These are phyloP conservation scores for Harpalus rubripes DNA, from an alignment of 2,888 invertebrate genomes.

Conservation along the genomic window DNA sequence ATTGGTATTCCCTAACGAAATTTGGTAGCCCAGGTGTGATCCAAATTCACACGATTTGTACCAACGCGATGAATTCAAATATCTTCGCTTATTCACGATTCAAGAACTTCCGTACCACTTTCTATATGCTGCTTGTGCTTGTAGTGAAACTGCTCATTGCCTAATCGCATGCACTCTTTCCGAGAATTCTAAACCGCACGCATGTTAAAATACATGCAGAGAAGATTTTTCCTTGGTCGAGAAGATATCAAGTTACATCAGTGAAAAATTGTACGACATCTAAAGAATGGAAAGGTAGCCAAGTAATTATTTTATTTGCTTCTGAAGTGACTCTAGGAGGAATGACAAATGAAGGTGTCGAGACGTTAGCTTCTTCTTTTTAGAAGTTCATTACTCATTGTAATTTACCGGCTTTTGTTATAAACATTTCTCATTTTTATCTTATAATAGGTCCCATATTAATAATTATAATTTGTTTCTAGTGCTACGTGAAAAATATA, in stretches of 20 bases:
- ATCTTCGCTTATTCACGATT: slow-evolving; percentile 43
- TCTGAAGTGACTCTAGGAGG: slow-evolving; percentile 13
- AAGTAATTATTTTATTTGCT: slow-evolving; percentile 52
- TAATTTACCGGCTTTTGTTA: not conserved
- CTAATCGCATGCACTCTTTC: slow-evolving; percentile 34
- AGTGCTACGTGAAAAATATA: too few species aligned
- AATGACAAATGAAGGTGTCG: slow-evolving; percentile 36
- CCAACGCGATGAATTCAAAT: slow-evolving; percentile 39
- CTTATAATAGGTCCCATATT: too few species aligned
- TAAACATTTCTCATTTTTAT: too few species aligned
- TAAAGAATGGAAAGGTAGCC: slow-evolving; percentile 31
- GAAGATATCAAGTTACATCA: slow-evolving; percentile 27
- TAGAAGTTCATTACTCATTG: slow-evolving; percentile 34
- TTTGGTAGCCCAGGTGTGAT: slow-evolving; percentile 14
- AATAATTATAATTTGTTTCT: too few species aligned
- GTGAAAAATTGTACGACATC: slow-evolving; percentile 37
- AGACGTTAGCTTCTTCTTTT: slow-evolving; percentile 40
- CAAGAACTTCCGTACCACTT: slow-evolving; percentile 59
- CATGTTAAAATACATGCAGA: slow-evolving; percentile 21
- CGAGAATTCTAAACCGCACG: slow-evolving; percentile 33
- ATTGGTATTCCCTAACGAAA: slow-evolving; percentile 19
- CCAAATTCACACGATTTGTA: slow-evolving; percentile 35
- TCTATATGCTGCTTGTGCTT: slow-evolving; percentile 17
- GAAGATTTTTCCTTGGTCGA: slow-evolving; percentile 2
- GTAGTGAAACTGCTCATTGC: slow-evolving; percentile 53